Conservation (phyloP, 2,113 vertebrate species). For the Rhinoderma darwinii region DNA sequence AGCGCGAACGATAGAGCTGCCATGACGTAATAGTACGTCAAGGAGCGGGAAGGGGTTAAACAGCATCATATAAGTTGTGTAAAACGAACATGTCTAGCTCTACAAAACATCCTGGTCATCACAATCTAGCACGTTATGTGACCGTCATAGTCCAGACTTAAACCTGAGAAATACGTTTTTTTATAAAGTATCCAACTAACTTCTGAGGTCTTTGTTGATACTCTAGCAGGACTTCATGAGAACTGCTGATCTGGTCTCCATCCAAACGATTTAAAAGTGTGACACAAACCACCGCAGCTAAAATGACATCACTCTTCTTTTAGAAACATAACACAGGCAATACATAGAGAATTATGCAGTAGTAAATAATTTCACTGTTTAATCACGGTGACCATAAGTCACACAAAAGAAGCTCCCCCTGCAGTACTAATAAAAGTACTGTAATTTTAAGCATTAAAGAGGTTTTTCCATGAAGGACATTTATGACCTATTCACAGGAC, state of each 20-base stretch:
- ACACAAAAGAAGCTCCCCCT: too few relatives aligned
- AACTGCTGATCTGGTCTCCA: constrained; percentile 85
- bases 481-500: too few relatives aligned
- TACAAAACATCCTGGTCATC: neutral
- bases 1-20: too few relatives aligned
- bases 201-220: constrained; percentile 86
- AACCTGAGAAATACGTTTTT: constrained; percentile 73
- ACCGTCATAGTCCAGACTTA: constrained; percentile 41
- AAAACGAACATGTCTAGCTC: neutral
- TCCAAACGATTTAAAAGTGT: constrained; percentile 87
- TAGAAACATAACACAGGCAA: neutral
- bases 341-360: neutral
- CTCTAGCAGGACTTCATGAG: constrained; percentile 80
- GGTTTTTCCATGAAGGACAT: too few relatives aligned
- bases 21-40: too few relatives aligned
- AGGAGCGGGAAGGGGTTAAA: too few relatives aligned
- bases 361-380: too few relatives aligned
- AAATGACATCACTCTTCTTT: fast-evolving
- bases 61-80: neutral
- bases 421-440: too few relatives aligned
- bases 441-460: too few relatives aligned
- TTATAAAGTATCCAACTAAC: constrained; percentile 87
- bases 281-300: constrained; percentile 92
- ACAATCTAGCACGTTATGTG: neutral
- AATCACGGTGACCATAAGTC: too few relatives aligned